A percentile compares a stretch with the other conserved stretches of the same genome.
Evolutionary conservation across 2,888 invertebrate species (phyloP).

Genomic region (Drosophila falleni): DNA sequence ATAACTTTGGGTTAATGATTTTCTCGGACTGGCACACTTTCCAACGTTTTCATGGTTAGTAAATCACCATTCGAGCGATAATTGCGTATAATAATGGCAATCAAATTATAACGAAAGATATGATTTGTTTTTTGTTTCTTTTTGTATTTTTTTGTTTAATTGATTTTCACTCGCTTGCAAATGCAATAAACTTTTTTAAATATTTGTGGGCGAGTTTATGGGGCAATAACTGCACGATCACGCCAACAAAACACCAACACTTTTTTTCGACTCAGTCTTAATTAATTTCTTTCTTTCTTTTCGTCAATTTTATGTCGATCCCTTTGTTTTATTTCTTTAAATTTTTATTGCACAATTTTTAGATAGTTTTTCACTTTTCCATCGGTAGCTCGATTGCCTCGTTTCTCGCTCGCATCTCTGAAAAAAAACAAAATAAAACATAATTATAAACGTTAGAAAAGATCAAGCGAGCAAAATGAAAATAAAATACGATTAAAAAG

Average conservation of each 20-base stretch:
- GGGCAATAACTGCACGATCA: slow-evolving; percentile 55
- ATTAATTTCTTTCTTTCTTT: slow-evolving; percentile 43
- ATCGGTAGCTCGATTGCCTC: slow-evolving; percentile 31
- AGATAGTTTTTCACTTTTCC: slow-evolving; percentile 62
- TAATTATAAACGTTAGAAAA: slow-evolving; percentile 36
- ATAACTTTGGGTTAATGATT: slow-evolving; percentile 53
- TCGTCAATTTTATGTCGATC: slow-evolving; percentile 35
- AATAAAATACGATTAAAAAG: slow-evolving; percentile 32
- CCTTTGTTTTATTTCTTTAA: slow-evolving; percentile 39
- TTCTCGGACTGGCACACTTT: slow-evolving; percentile 58
- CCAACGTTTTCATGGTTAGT: slow-evolving; percentile 68
- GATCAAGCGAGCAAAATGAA: slow-evolving; percentile 18
- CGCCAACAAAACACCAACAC: slow-evolving; percentile 45
- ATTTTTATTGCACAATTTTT: slow-evolving; percentile 64
- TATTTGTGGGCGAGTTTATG: slow-evolving; percentile 55
- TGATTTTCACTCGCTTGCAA: slow-evolving; percentile 51
- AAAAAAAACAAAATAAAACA: slow-evolving; percentile 47
- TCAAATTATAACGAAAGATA: slow-evolving; percentile 41
- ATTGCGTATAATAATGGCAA: slow-evolving; percentile 54
- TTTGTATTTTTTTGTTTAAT: slow-evolving; percentile 37
- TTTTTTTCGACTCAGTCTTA: slow-evolving; percentile 42
- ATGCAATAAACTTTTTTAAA: slow-evolving; percentile 50
- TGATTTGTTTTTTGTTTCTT: slow-evolving; percentile 20
- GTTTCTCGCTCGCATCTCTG: slow-evolving; percentile 59
- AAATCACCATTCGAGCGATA: slow-evolving; percentile 54